These are phyloP conservation scores for Drosophila leontia DNA, from an alignment of 1,140 invertebrate genomes.

Conservation along the genomic window DNA sequence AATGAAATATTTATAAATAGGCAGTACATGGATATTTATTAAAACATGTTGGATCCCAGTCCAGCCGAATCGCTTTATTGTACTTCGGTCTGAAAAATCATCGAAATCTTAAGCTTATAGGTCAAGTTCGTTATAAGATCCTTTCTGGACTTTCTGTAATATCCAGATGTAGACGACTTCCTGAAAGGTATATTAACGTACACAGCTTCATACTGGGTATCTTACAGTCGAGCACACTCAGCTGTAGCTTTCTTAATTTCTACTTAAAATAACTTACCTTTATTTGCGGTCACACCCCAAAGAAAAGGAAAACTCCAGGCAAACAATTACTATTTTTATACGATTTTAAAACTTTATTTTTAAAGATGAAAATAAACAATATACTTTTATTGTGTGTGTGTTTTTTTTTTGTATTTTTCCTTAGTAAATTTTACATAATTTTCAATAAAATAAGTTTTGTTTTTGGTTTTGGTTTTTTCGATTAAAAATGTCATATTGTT, in stretches of 20 bases:
- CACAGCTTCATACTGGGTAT: not conserved
- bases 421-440: conserved; percentile 85
- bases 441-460: conserved; percentile 84
- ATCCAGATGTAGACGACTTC: no score
- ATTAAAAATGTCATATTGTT: conserved; percentile 85
- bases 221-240: not conserved
- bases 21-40: no score
- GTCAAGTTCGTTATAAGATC: no score
- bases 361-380: conserved; percentile 85
- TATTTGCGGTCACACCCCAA: no score
- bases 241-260: not conserved
- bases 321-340: conserved; percentile 83
- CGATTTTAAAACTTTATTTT: conserved; percentile 85
- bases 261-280: conserved; percentile 7
- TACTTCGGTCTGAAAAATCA: no score
- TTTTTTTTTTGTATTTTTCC: conserved; percentile 63
- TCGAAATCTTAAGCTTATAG: no score
- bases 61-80: no score
- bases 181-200: no score
- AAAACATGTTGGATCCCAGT: no score
- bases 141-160: no score
- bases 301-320: not conserved
- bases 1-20: no score
- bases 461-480: conserved; percentile 63
- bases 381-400: conserved; percentile 83